Base-by-base conservation (phyloP, 2,888 invertebrate genomes). In the Amblyteles armatorius region DNA sequence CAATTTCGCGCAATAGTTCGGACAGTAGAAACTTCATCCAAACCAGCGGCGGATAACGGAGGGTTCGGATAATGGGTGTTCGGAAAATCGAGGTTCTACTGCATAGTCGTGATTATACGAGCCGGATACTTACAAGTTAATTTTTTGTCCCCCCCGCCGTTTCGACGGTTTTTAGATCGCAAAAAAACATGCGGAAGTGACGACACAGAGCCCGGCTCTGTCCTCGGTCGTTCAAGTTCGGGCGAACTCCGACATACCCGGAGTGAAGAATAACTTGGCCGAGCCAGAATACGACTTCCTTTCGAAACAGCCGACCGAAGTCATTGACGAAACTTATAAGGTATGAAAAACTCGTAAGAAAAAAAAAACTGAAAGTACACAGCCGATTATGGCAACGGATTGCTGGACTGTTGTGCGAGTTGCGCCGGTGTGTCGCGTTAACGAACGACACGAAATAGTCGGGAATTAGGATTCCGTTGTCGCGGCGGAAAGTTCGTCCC, bases 271-370 rank as follows among this genome's bases (percentile, higher is more conserved):
- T 90, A 96, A 97, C 90, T 95, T 97, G 55, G 97, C 96, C 29
- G 97, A 97, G 86, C 97, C 97, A 0, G 97, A 97, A 94, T 98
- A 97, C 91, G 97, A 98, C 92, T 97, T 97, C 91, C 95, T 98
- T 3, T 97, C 97, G 7, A 95, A 97, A 55, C 97, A 98, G 91
- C 98, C 98, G 0, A 96, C 97, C 9, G 97, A 98, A 94, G 96
- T 97, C 88, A 96, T 97, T 7, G 97, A 98, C 93, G 97, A 98
- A 94, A 97, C 97, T 0, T 98, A 96, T 94, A 97, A 97, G 94
- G 96, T 97, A 89, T 80, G 86, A 80, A 68, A 78, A 26, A n/a
- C 29, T 33, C n/a, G 33, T 16, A 65, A 11, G 55, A 36, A 13
- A 40, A 9, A 9, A 9, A 36, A 40, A 77, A 57, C n/a, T 22